Evolutionary conservation across 2,797 vertebrate genomes (phyloP).

Genomic region (Macropodus opercularis): DNA sequence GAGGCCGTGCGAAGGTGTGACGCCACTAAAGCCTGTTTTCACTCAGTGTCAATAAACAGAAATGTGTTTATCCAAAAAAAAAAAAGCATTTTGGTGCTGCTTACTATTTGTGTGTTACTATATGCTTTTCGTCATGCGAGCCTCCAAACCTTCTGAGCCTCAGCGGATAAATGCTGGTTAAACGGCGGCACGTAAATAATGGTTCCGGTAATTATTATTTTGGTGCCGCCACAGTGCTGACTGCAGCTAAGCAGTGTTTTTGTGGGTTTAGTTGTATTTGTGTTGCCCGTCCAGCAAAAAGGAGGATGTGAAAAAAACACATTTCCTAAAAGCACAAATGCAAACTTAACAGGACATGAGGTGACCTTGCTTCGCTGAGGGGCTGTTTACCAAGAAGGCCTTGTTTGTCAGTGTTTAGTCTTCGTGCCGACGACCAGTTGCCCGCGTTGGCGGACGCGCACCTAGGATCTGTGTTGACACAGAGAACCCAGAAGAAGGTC

Average conservation of each 20-base stretch:
- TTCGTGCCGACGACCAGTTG: too few relatives aligned
- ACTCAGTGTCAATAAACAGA: too few relatives aligned
- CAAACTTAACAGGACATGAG: constrained; percentile 14
- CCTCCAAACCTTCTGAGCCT: neutral
- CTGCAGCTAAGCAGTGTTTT: constrained; percentile 2
- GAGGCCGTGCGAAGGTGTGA: too few relatives aligned
- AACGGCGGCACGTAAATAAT: neutral
- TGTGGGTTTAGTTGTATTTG: constrained; percentile 13
- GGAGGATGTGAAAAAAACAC: constrained; percentile 17
- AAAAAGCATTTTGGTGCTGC: neutral
- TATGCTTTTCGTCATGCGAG: neutral
- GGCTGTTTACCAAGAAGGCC: constrained; percentile 18
- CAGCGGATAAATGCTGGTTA: neutral
- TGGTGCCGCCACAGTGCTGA: neutral
- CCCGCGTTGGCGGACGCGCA: too few relatives aligned
- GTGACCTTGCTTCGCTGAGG: constrained; percentile 51
- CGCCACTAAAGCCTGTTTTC: too few relatives aligned
- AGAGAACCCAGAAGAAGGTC: constrained; percentile 60
- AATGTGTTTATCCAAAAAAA: neutral
- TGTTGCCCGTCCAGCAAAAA: constrained; percentile 14
- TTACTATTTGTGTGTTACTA: too few relatives aligned
- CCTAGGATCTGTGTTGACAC: constrained; percentile 55
- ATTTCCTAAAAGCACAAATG: constrained; percentile 9
- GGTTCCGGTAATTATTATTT: neutral
- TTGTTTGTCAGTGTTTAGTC: constrained; percentile 40